phyloP scores from a whole-genome alignment of 2,113 vertebrate species.

The Pontoporia blainvillei region DNA sequence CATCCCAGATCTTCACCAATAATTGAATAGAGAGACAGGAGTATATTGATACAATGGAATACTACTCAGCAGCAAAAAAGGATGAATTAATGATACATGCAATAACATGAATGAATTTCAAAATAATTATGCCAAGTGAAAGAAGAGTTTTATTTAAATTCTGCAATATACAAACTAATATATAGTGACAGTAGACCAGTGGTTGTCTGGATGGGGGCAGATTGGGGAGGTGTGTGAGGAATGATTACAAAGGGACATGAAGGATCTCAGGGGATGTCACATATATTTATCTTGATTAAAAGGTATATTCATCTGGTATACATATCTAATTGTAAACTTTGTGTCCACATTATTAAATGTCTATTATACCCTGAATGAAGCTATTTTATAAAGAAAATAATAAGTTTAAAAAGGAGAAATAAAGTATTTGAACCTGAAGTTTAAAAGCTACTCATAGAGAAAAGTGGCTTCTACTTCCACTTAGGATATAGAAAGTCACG shows the following conservation, averaged over 20 bases:
- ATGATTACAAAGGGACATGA: not conserved
- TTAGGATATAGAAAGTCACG: not conserved
- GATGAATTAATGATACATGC: not conserved
- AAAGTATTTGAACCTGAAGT: not conserved
- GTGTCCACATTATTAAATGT: not conserved
- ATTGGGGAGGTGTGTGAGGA: not conserved
- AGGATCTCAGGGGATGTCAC: not conserved
- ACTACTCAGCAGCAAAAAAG: not conserved
- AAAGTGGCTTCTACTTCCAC: not conserved
- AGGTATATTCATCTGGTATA: not conserved
- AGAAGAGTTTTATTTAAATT: not conserved
- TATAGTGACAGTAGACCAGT: not conserved
- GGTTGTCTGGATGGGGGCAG: not conserved
- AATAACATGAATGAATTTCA: not conserved
- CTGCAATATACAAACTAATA: not conserved
- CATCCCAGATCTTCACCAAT: not conserved
- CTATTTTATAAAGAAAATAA: not conserved
- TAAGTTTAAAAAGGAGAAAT: not conserved
- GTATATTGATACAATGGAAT: not conserved
- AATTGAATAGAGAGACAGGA: not conserved
- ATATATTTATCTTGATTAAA: not conserved
- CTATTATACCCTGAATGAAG: not conserved
- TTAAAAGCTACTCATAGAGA: not conserved
- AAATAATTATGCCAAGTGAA: not conserved
- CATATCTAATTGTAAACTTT: not conserved